Percentiles rank a stretch among this genome's conserved stretches.
Evolutionary conservation across 2,888 invertebrate species (phyloP).

Genomic region (Zaprionus lineosus): DNA sequence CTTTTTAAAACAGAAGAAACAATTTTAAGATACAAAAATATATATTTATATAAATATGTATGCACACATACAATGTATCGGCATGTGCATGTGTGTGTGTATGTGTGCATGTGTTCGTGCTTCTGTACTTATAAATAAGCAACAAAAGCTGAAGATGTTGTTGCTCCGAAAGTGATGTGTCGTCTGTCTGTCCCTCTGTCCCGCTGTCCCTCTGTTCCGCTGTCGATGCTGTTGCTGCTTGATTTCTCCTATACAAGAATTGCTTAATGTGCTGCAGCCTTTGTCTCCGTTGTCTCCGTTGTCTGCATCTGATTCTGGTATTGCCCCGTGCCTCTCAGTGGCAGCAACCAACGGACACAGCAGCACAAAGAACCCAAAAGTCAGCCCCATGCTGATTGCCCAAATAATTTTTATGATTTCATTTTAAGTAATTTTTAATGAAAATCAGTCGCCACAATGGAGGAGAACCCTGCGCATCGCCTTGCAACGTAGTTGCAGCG

Average conservation of each 20-base stretch:
- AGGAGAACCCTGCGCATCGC: neutral
- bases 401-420: conserved; percentile 70
- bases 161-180: conserved; percentile 43
- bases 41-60: conserved; percentile 13
- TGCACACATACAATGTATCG: conserved; percentile 1
- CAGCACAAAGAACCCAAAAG: conserved; percentile 39
- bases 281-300: conserved; percentile 45
- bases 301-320: neutral
- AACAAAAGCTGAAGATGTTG: conserved; percentile 65
- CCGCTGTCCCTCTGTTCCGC: neutral
- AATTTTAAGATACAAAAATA: conserved; percentile 2
- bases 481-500: no score
- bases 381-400: conserved; percentile 60
- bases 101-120: conserved; percentile 14
- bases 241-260: conserved; percentile 57
- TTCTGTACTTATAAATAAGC: conserved; percentile 49
- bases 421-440: conserved; percentile 81
- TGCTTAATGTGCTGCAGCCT: conserved; percentile 66
- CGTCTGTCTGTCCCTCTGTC: conserved; percentile 27
- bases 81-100: conserved; percentile 14
- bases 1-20: conserved; percentile 59
- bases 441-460: conserved; percentile 65
- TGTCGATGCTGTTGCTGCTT: conserved; percentile 31
- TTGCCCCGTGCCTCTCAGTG: neutral
- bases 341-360: conserved; percentile 52